These are phyloP conservation scores for Artemia franciscana DNA, from an alignment of 1,140 invertebrate species.

Conservation along the genomic window DNA sequence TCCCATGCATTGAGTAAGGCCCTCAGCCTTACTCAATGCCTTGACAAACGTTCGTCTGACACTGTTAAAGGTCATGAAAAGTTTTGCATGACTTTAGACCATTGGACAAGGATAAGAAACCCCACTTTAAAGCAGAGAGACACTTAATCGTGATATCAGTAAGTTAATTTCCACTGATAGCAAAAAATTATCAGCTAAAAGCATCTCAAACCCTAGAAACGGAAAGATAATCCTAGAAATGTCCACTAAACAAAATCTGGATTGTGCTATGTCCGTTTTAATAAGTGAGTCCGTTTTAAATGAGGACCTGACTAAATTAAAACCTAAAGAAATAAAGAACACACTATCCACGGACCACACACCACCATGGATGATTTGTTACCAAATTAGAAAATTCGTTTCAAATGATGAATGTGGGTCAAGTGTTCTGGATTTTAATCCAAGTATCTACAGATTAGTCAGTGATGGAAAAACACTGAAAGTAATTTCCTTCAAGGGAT, in stretches of 20 bases:
- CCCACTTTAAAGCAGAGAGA: background rate
- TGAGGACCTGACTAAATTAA: background rate
- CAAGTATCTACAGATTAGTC: background rate
- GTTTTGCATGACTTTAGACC: background rate
- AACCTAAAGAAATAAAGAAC: background rate
- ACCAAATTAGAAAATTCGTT: background rate
- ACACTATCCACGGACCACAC: too few species aligned
- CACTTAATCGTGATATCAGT: background rate
- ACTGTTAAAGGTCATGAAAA: background rate
- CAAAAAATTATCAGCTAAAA: background rate
- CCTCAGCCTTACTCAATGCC: too few species aligned
- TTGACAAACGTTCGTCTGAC: too few species aligned
- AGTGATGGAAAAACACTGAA: background rate
- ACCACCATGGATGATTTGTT: background rate
- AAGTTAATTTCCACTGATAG: background rate
- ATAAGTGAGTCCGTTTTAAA: too few species aligned
- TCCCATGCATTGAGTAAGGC: too few species aligned
- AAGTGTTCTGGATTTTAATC: background rate
- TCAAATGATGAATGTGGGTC: background rate
- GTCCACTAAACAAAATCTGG: background rate
- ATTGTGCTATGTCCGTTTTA: background rate
- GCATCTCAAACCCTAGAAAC: background rate
- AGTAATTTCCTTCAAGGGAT: background rate
- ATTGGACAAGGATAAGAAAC: background rate
- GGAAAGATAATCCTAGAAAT: background rate